phyloP scores from a whole-genome alignment of 1,140 invertebrate genomes.

The Lepidostoma basale region DNA sequence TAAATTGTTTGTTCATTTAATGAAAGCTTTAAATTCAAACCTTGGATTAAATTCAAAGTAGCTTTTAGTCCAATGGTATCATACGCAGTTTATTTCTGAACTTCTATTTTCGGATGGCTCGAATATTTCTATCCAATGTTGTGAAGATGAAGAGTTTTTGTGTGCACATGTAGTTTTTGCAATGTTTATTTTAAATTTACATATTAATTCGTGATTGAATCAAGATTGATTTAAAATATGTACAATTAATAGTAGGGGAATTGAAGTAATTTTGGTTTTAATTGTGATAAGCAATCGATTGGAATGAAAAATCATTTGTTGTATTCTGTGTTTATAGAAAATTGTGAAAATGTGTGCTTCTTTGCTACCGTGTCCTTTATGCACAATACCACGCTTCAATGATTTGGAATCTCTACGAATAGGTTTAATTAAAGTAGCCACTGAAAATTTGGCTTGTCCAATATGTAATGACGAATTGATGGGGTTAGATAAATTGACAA shows the following conservation, averaged over 20 bases:
- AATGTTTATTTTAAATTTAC: neutral
- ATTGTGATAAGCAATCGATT: too few relatives aligned
- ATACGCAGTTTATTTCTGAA: constrained; percentile 39
- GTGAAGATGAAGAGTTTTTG: constrained; percentile 10
- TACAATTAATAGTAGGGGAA: too few relatives aligned
- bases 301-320: neutral
- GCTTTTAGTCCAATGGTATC: constrained; percentile 8
- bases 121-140: neutral
- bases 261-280: too few relatives aligned
- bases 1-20: too few relatives aligned
- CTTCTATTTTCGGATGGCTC: constrained; percentile 41
- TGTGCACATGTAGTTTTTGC: too few relatives aligned
- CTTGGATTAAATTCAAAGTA: too few relatives aligned
- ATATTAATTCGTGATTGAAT: too few relatives aligned
- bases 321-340: neutral
- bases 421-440: constrained; percentile 75
- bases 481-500: constrained; percentile 83
- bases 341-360: constrained; percentile 63
- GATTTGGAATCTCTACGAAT: constrained; percentile 71
- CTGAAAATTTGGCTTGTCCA: constrained; percentile 74
- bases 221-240: too few relatives aligned
- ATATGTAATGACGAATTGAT: constrained; percentile 75
- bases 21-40: too few relatives aligned
- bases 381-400: constrained; percentile 72
- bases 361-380: constrained; percentile 75